Evolutionary conservation across 2,113 vertebrate genomes (phyloP), one percentile per base, ranked within the genome.

Genomic region (Elephas maximus): DNA sequence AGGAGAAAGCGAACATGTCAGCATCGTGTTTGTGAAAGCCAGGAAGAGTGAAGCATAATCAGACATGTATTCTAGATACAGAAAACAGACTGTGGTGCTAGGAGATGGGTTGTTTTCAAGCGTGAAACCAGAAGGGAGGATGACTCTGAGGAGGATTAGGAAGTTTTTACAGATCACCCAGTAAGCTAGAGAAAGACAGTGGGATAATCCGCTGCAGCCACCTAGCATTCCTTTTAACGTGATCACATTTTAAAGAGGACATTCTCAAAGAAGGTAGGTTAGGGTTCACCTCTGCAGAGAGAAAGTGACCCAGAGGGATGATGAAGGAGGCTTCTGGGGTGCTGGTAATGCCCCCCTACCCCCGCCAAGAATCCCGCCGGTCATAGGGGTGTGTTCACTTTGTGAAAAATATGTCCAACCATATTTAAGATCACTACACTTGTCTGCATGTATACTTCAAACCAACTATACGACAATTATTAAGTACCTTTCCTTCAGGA

Each of bases 1-100:
- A 69, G 73, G 67, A 88, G 86, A 96, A 81, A 95, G 74, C n/a
- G 44, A 80, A 53, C 69, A 63, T 82, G 82, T 95, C 45, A 78
- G n/a, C 0, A 0, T 84, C 37, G 15, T 78, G 67, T 82, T 96
- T 84, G 63, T 90, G 44, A 93, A 48, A 85, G 44, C 86, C 24
- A 30, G 69, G 17, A 63, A 74, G 53, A 84, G 53, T 53, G 67
- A 30, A 79, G 10, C 20, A 45, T 74, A 91, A 37, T 65, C 26
- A 76, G 82, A 88, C 51, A 45, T 15, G 10, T 11, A 4, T 12
- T 45, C 80, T n/a, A 74, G 51, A 28, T 48, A 86, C 8, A 86
- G 81, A 69, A 77, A 93, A 41, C 33, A 73, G 81, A 60, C 53
- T 6, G 2, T 88, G 10, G n/a, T 57, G 5, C 26, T 14, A 28